Evolutionary conservation across 2,888 invertebrate species (phyloP), one percentile per base, ranked within the genome.

Genomic region (Flexamia atlantica): DNA sequence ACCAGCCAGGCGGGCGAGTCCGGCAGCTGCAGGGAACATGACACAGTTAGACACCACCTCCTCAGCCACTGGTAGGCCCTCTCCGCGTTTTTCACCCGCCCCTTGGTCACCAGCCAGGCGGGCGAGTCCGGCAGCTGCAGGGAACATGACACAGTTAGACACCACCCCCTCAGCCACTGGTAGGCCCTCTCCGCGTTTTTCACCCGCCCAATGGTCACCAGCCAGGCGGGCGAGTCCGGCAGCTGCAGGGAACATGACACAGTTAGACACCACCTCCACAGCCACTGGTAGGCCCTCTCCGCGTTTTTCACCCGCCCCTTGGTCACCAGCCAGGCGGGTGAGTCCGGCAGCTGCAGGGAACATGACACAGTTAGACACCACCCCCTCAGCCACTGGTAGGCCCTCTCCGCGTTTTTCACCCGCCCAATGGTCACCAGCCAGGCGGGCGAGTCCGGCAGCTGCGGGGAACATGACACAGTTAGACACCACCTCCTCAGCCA

Each of bases 51-150:
- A n/a, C n/a, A n/a, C n/a, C 92, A 92, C 1, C 93, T 93, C 82
- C 93, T 90, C 0, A 93, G 89, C 85, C 91, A 91, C 85, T 92
- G 92, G 23, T 93, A 89, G 0, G 93, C 91, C 36, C 88, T 89
- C 10, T 91, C 87, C 0, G 93, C 93, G n/a, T 92, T 92, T 87
- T 91, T 91, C 86, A 91, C 90, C 0, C 92, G 90, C 5, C 92
- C 92, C 85, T n/a, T 92, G 0, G 92, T 92, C 70, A 93, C 86
- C 17, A 93, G 88, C 92, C 92, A 93, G 87, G 92, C 91, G 70
- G 93, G 93, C n/a, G 92, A 92, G 89, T 93, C 93, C 0, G 93
- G 93, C 1, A 92, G 91, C 92, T 92, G n/a, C n/a, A n/a, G n/a
- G n/a, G n/a, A n/a, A n/a, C n/a, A n/a, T n/a, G n/a, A n/a, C n/a